These are phyloP conservation scores for Anguilla japonica DNA, from an alignment of 2,113 vertebrate genomes.

Conservation along the genomic window DNA sequence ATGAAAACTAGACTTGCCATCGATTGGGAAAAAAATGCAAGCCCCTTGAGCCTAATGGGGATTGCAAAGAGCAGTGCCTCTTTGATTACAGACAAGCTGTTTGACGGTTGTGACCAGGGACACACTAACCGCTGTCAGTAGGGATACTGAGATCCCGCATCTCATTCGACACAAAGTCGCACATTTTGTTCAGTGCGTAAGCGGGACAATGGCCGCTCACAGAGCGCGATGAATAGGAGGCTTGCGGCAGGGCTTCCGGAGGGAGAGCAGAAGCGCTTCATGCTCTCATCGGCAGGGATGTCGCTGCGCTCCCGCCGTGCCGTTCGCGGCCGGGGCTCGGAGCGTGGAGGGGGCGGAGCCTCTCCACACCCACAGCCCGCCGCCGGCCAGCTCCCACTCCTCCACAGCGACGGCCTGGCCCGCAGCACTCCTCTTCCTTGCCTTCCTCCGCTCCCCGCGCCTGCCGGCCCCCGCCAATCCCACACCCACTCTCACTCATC, in stretches of 20 bases:
- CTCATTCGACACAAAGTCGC: background rate
- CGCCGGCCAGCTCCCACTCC: background rate
- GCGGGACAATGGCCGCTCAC: too few relatives aligned
- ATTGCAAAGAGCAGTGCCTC: background rate
- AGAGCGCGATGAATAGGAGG: too few relatives aligned
- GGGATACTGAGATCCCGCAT: background rate
- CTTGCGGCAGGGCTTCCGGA: too few relatives aligned
- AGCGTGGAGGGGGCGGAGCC: background rate
- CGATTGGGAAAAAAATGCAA: background rate
- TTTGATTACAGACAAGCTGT: background rate
- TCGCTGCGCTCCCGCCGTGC: background rate
- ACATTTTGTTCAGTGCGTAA: too few relatives aligned
- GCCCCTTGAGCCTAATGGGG: background rate
- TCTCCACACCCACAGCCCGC: too few relatives aligned
- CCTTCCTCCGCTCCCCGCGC: background rate
- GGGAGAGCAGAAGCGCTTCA: background rate
- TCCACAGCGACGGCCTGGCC: background rate
- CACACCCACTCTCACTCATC: slow-evolving; percentile 23
- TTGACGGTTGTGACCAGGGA: background rate
- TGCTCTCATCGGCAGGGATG: background rate
- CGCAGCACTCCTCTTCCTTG: background rate
- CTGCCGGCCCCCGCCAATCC: background rate
- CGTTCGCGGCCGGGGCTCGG: background rate
- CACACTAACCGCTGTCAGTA: background rate
- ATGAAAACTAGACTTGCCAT: background rate